Percentiles rank a stretch among this genome's conserved stretches.
phyloP scores from a whole-genome alignment of 2,113 vertebrate species.

The Charina bottae region DNA sequence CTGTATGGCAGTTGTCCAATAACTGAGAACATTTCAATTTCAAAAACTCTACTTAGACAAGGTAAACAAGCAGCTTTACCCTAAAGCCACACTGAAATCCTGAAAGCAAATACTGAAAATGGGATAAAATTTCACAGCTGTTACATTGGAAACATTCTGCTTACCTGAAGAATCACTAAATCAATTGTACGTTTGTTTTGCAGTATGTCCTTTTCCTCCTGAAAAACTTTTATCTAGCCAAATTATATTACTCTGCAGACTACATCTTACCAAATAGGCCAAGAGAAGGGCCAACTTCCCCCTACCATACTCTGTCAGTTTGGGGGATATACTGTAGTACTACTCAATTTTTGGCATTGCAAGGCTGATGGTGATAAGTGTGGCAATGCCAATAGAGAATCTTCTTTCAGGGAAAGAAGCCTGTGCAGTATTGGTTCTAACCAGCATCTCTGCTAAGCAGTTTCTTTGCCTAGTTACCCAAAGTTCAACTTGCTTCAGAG shows the following conservation, averaged over 20 bases:
- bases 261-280: not conserved
- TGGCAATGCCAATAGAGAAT: not conserved
- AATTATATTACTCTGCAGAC: not conserved
- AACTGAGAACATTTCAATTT: accelerated
- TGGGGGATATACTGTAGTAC: not conserved
- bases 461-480: not conserved
- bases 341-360: not conserved
- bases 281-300: not conserved
- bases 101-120: not conserved
- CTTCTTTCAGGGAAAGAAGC: not conserved
- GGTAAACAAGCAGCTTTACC: conserved; percentile 14
- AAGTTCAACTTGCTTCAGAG: not conserved
- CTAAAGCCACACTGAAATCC: not conserved
- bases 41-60: conserved; percentile 6
- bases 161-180: not conserved
- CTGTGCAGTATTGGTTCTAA: not conserved
- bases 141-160: not conserved
- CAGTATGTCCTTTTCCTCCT: not conserved
- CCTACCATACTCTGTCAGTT: no score
- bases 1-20: conserved; percentile 71
- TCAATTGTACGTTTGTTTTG: not conserved
- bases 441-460: not conserved
- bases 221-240: not conserved
- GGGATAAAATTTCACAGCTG: not conserved
- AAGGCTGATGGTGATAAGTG: not conserved